Evolutionary conservation across 2,888 invertebrate genomes (phyloP), one percentile per base, ranked within the genome.

Genomic region (Lycophotia porphyrea): DNA sequence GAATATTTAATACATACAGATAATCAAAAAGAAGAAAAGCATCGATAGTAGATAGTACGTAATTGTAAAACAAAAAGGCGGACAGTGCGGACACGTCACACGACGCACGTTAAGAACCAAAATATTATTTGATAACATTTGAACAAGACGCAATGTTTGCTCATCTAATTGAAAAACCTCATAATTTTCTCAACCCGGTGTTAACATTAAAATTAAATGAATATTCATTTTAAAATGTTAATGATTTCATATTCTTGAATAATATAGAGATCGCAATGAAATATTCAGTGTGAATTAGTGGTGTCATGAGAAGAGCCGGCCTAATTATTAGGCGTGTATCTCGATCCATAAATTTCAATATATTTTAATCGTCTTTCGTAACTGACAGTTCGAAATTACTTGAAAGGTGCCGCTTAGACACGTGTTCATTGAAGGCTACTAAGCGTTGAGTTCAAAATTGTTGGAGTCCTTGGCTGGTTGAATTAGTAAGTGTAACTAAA

Each of bases 261-360:
- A 94, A 93, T 93, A 94, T 93, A 84, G 84, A 93, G 94, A 93
- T 92, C 92, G 83, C 84, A 87, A 92, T 95, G 93, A 93, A 94
- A 94, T 93, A 95, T 95, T 93, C 95, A 95, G 95, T 95, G 95
- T 91, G 93, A 95, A 88, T 90, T 91, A 84, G 88, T 89, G 84
- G 85, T 82, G 71, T 84, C 74, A 85, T 91, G 85, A 86, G 88
- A 91, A 81, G 78, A 79, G 81, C 73, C 64, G 68, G 77, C 70
- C 78, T 84, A 83, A 89, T 89, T 85, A 90, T 88, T 88, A 88
- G 84, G 76, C 84, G 86, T 85, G 88, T 87, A 94, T 93, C 91
- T 93, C 91, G 91, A 91, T 93, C 92, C 93, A 95, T 95, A 94
- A 91, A 92, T 92, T 92, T 90, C 55, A 91, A 91, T 92, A 88